A percentile compares a stretch with the other conserved stretches of the same genome.
phyloP scores from a whole-genome alignment of 53 echinoderm and acorn worm genomes.

The Patiria pectinifera region DNA sequence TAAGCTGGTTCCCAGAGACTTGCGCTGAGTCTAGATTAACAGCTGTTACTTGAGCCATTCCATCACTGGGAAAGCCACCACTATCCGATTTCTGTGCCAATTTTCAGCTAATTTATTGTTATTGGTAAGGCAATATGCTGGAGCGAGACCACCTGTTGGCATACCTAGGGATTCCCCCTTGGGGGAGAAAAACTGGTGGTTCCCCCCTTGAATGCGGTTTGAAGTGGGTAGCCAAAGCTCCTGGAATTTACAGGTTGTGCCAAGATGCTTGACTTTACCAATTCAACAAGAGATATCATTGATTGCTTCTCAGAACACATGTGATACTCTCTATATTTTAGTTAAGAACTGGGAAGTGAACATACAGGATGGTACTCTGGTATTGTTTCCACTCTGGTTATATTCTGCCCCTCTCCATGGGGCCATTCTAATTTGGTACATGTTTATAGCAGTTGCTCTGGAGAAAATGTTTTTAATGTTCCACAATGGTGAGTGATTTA shows the following conservation, averaged over 20 bases:
- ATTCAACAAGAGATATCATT: neutral
- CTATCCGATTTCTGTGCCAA: constrained; percentile 59
- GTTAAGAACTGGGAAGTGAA: neutral
- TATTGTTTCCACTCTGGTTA: too few relatives aligned
- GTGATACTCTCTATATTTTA: neutral
- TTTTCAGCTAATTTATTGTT: constrained; percentile 68
- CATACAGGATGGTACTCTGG: neutral
- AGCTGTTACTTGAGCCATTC: constrained; percentile 5
- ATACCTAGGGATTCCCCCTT: constrained; percentile 52
- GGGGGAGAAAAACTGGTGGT: constrained; percentile 26
- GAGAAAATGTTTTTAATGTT: too few relatives aligned
- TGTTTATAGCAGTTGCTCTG: too few relatives aligned
- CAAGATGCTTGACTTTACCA: neutral
- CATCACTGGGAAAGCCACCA: constrained; percentile 31
- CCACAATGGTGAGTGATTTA: too few relatives aligned
- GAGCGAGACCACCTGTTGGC: constrained; percentile 60
- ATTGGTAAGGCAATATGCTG: constrained; percentile 58
- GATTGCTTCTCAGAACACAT: neutral
- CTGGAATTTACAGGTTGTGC: neutral
- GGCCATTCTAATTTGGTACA: too few relatives aligned
- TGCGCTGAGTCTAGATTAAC: constrained; percentile 8
- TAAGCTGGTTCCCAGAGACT: constrained; percentile 8
- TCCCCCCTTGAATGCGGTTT: constrained; percentile 30
- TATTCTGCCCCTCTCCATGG: too few relatives aligned
- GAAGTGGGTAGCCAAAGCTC: neutral